Evolutionary conservation across 2,888 invertebrate genomes (phyloP).

Genomic region (Tetranychus truncatus): DNA sequence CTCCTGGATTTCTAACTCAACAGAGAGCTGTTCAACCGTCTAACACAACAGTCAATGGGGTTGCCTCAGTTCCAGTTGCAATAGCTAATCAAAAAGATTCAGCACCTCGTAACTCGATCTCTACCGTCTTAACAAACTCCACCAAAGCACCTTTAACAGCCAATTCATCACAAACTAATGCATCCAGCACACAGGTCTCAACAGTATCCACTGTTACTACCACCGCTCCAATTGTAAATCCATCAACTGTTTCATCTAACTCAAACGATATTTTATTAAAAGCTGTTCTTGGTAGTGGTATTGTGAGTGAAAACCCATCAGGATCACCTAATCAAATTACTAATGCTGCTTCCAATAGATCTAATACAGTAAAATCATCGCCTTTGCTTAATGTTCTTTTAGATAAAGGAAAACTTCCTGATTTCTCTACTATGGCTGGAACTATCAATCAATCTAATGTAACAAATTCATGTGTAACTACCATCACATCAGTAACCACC

Average conservation of each 20-base stretch:
- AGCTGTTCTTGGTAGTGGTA: constrained; percentile 14
- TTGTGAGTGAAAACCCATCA: constrained; percentile 11
- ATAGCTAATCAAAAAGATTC: neutral
- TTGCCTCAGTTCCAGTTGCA: constrained; percentile 6
- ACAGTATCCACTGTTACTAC: constrained; percentile 22
- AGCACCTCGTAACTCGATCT: constrained; percentile 3
- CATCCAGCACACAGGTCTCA: neutral
- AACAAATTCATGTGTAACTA: constrained; percentile 9
- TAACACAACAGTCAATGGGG: constrained; percentile 8
- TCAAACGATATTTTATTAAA: constrained; percentile 16
- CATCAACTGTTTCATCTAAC: constrained; percentile 18
- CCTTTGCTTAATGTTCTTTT: constrained; percentile 28
- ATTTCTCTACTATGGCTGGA: constrained; percentile 26
- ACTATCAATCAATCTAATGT: constrained; percentile 12
- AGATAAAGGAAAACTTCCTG: constrained; percentile 27
- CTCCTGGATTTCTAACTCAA: constrained; percentile 18
- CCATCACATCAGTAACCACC: constrained; percentile 7
- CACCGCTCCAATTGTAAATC: constrained; percentile 17
- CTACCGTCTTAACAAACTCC: constrained; percentile 4
- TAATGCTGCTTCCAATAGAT: neutral
- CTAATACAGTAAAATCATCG: constrained; percentile 25
- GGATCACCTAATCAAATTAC: constrained; percentile 6
- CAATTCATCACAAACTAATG: neutral
- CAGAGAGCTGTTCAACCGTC: constrained; percentile 15
- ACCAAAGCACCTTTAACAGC: neutral